Percentiles rank a stretch among this genome's conserved stretches.
These are phyloP conservation scores for Semibalanus balanoides DNA, from an alignment of 1,140 invertebrate species.

Conservation along the genomic window DNA sequence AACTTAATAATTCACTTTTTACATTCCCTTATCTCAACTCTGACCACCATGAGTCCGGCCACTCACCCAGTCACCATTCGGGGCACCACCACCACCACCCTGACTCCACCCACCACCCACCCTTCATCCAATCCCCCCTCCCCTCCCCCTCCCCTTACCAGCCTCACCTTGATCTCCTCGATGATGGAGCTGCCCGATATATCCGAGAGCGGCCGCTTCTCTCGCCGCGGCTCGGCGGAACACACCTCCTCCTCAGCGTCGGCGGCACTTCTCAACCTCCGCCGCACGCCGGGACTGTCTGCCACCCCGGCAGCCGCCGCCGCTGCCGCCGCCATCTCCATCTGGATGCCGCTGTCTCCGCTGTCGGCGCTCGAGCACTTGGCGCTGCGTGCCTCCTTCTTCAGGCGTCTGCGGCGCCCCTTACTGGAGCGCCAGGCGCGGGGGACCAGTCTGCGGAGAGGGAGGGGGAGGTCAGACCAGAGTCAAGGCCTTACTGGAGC, in stretches of 20 bases:
- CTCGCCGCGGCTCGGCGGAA: slow-evolving; percentile 13
- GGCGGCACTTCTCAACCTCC: not conserved
- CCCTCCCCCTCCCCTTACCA: not conserved
- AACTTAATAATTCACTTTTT: too few relatives aligned
- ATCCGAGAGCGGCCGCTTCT: slow-evolving; percentile 41
- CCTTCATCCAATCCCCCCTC: too few relatives aligned
- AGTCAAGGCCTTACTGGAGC: slow-evolving; percentile 53
- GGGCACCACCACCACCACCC: too few relatives aligned
- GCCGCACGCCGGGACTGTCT: not conserved
- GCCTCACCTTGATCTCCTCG: slow-evolving; percentile 43
- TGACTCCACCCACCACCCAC: too few relatives aligned
- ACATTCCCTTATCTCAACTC: too few relatives aligned
- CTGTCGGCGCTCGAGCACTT: slow-evolving; percentile 62
- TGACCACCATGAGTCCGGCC: too few relatives aligned
- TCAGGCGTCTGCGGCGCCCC: slow-evolving; percentile 47
- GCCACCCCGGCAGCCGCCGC: not conserved
- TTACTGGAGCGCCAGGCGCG: slow-evolving; percentile 54
- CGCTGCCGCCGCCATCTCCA: slow-evolving; percentile 5
- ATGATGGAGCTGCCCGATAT: slow-evolving; percentile 44
- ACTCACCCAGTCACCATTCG: too few relatives aligned
- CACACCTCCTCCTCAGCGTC: not conserved
- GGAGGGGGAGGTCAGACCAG: not conserved
- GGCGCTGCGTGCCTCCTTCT: slow-evolving; percentile 48
- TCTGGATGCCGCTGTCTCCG: slow-evolving; percentile 29
- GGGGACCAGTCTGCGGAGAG: slow-evolving; percentile 42